Evolutionary conservation across 2,888 invertebrate species (phyloP), one percentile per base, ranked within the genome.

Genomic region (Volucella inflata): DNA sequence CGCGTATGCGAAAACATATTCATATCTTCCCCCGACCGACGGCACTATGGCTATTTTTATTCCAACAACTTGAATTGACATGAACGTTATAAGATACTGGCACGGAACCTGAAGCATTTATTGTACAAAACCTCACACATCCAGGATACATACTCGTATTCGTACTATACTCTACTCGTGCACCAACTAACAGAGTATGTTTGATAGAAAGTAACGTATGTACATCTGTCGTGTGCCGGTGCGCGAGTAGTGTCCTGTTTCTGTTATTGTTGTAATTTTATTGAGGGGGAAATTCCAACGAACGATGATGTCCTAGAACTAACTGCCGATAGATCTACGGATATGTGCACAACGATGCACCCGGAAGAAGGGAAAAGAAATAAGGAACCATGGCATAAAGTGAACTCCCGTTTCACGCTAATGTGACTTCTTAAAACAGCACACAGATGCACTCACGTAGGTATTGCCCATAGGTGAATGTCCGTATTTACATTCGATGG

Each of bases 181-280:
- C 16, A 30, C 6, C 30, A 30, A 30, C 4, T 0, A 30, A 30
- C 30, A 6, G 1, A 30, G 30, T 6, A 30, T 30, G 30, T 30
- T 30, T 30, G 30, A 30, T 30, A 30, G 6, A 30, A 30, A 4
- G 4, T 30, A 30, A 30, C 30, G 30, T 6, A n/a, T 46, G 80
- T 74, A 64, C 85, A 85, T 81, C 85, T 85, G 85, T 81, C 85
- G 81, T 85, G 62, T 76, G 77, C 85, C 81, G 76, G 75, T 80
- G 84, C 80, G 60, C 53, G 12, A 38, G 14, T 44, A 16, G 60
- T 55, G 46, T 72, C 67, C 72, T 59, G 53, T 76, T 75, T 74
- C 8, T 67, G 53, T 21, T 40, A 40, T 50, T 71, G 57, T 51
- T 75, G 16, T 30, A 30, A 30, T 30, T 30, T 65, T 75, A 40